Evolutionary conservation across 2,113 vertebrate genomes (phyloP), one percentile per base, ranked within the genome.

Genomic region (Diadophis punctatus): DNA sequence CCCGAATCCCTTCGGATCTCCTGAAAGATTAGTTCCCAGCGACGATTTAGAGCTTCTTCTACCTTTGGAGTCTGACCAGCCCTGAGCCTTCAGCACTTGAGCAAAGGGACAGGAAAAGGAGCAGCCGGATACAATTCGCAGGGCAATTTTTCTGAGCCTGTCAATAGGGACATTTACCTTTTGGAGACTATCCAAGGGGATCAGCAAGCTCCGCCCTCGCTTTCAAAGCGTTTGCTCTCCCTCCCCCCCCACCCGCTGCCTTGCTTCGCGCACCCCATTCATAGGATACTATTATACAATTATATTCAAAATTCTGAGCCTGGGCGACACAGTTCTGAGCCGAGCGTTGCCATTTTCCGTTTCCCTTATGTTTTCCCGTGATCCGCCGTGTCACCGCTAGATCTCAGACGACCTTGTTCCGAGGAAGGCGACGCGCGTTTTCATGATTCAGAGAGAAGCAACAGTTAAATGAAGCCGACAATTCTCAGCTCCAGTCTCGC

Each of bases 211-310:
- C 74, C 74, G 7, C 74, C 74, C 74, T 8, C 8, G 8, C 18
- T 80, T 80, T 80, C 34, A 80, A 80, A 39, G 34, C 34, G n/a
- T 43, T 80, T 80, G 34, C n/a, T 39, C 34, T 7, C 18, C 34
- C 4, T 11, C 1, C 0, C 10, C 27, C 2, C n/a, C 34, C 34
- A 8, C 34, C 18, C 68, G 2, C 34, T 8, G 18, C 34, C 18
- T 34, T 39, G 5, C 34, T 80, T 22, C 18, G 7, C 18, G 34
- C 34, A 8, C 18, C 18, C 74, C 34, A 43, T 39, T 39, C 39
- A 39, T 80, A 39, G 34, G 68, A 34, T 80, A 39, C 68, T 20
- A 20, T 39, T n/a, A 39, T 20, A 20, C 16, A 80, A 22, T 80
- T 39, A 80, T 22, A 43, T 80, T 80, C 34, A 80, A 39, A 43